phyloP scores from a whole-genome alignment of 2,797 vertebrate genomes.

The Eupleurogrammus muticus region DNA sequence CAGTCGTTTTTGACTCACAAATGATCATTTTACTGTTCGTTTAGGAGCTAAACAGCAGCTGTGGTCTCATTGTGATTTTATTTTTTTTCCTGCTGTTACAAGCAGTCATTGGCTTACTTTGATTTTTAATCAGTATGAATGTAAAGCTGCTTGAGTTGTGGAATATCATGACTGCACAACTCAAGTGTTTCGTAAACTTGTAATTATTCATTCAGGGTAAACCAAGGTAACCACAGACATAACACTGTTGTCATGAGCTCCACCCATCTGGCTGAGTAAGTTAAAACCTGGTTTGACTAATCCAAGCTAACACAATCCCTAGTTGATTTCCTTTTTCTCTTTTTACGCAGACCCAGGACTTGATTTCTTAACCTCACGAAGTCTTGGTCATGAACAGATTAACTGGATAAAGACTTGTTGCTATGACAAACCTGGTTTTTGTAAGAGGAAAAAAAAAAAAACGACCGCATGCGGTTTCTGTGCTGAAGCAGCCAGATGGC shows the following conservation, averaged over 20 bases:
- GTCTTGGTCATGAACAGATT: background rate
- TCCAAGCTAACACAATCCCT: background rate
- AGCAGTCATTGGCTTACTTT: too few relatives aligned
- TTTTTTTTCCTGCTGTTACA: too few relatives aligned
- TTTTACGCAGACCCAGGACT: background rate
- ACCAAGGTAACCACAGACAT: background rate
- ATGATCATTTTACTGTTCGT: background rate
- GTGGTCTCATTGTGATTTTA: background rate
- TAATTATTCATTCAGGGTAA: background rate
- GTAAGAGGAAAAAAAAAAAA: background rate
- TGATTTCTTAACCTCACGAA: background rate
- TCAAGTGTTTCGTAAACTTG: background rate
- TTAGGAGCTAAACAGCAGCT: background rate
- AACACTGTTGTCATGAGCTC: background rate
- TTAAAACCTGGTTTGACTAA: background rate
- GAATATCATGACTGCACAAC: background rate
- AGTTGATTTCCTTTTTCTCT: background rate
- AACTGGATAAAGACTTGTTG: background rate
- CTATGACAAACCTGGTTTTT: background rate
- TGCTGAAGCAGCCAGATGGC: background rate
- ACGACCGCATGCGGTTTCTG: background rate
- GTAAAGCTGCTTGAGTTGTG: background rate
- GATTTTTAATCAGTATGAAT: too few relatives aligned
- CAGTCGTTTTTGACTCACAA: constrained; percentile 1
- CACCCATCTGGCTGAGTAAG: background rate